Conservation (phyloP, 2,888 invertebrate species). For the Macrophya annulata region DNA sequence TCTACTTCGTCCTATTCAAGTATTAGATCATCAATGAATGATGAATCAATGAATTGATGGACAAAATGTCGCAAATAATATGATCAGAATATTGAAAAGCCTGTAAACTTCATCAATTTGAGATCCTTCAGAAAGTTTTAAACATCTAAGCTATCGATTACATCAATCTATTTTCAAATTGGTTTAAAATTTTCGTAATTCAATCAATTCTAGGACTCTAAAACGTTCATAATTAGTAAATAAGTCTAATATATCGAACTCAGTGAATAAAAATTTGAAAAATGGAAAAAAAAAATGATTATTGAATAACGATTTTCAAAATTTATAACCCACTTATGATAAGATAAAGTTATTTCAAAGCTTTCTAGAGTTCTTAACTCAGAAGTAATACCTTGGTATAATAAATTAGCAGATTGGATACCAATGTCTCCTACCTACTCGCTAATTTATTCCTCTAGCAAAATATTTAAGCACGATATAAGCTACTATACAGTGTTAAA, state of each 20-base stretch:
- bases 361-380: background rate
- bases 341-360: background rate
- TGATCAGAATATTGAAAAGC: no score
- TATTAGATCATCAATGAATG: background rate
- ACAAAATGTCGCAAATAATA: background rate
- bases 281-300: background rate
- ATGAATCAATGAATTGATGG: background rate
- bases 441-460: conserved; percentile 4
- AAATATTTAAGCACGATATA: background rate
- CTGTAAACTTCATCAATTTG: no score
- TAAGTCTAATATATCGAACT: background rate
- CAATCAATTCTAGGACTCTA: no score
- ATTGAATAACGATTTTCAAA: no score
- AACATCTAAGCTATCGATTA: no score
- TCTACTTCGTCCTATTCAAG: background rate
- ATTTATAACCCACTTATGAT: no score
- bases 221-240: no score
- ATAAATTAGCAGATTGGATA: background rate
- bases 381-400: background rate
- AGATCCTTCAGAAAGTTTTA: no score
- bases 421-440: background rate
- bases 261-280: background rate
- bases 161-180: no score
- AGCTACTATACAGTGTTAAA: background rate
- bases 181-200: no score